Conservation (phyloP, 2,113 vertebrate genomes). For the Pterocles gutturalis region DNA sequence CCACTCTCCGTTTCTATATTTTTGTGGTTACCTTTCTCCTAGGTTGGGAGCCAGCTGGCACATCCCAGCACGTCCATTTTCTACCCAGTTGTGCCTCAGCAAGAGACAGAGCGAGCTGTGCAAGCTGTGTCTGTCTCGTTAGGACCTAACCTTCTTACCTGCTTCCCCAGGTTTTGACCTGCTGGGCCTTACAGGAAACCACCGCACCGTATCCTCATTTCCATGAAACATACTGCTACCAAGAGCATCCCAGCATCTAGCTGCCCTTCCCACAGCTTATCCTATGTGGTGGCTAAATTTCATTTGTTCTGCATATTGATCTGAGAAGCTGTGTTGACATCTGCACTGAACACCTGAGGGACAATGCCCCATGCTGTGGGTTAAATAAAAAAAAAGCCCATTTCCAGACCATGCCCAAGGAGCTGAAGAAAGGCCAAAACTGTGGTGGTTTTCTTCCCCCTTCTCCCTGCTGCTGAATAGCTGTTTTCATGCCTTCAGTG, state of each 20-base stretch:
- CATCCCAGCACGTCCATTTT: background rate
- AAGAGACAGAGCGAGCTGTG: background rate
- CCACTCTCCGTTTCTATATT: background rate
- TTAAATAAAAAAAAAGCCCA: background rate
- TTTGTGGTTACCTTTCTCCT: conserved; percentile 13
- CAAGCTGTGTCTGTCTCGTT: background rate
- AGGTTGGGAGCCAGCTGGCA: conserved; percentile 22
- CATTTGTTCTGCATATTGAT: background rate
- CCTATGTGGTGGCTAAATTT: background rate
- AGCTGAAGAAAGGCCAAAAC: background rate
- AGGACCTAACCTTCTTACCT: background rate
- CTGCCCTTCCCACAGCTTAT: background rate
- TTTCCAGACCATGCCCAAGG: background rate
- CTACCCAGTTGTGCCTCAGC: background rate
- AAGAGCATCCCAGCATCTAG: background rate
- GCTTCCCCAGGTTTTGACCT: background rate
- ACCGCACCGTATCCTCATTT: background rate
- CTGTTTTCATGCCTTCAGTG: background rate
- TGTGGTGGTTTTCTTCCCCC: background rate
- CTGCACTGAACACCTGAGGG: background rate
- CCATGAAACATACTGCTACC: background rate
- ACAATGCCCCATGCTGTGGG: background rate
- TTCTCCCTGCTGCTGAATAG: background rate
- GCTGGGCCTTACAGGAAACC: background rate
- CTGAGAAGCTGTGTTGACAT: background rate